A percentile compares a stretch with the other conserved stretches of the same genome.
phyloP scores from a whole-genome alignment of 92 coral and sea anemone species.

The Parazoanthus swiftii region DNA sequence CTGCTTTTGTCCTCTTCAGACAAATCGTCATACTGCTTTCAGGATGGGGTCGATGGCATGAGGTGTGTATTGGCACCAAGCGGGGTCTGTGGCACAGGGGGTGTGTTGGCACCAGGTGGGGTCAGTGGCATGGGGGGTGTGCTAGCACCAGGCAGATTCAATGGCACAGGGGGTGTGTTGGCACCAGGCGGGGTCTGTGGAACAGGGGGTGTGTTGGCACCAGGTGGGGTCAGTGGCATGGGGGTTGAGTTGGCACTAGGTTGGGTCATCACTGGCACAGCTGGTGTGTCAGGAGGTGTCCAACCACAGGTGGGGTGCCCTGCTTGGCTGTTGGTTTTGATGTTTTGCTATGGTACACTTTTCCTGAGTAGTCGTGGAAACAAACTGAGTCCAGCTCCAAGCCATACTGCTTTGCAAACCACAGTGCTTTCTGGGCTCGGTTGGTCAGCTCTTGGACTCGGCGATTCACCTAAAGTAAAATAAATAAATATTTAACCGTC shows the following conservation, averaged over 20 bases:
- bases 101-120: slow-evolving; percentile 2
- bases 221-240: slow-evolving; percentile 9
- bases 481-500: too few species aligned
- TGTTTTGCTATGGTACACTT: slow-evolving; percentile 4
- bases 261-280: slow-evolving; percentile 11
- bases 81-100: not conserved
- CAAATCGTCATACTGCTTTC: too few species aligned
- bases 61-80: too few species aligned
- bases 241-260: not conserved
- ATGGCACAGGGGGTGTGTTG: not conserved
- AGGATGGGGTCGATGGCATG: too few species aligned
- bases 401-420: too few species aligned
- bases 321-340: not conserved
- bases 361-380: too few species aligned
- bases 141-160: slow-evolving; percentile 3
- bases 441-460: too few species aligned
- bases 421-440: too few species aligned
- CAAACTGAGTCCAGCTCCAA: too few species aligned
- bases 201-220: slow-evolving; percentile 5
- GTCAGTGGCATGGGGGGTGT: not conserved
- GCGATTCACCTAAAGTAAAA: too few species aligned
- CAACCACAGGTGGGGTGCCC: not conserved
- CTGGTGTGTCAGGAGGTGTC: slow-evolving; percentile 9
- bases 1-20: slow-evolving; percentile 46
- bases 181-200: not conserved